Evolutionary conservation across 2,113 vertebrate species (phyloP), one percentile per base, ranked within the genome.

Genomic region (Otocyon megalotis): DNA sequence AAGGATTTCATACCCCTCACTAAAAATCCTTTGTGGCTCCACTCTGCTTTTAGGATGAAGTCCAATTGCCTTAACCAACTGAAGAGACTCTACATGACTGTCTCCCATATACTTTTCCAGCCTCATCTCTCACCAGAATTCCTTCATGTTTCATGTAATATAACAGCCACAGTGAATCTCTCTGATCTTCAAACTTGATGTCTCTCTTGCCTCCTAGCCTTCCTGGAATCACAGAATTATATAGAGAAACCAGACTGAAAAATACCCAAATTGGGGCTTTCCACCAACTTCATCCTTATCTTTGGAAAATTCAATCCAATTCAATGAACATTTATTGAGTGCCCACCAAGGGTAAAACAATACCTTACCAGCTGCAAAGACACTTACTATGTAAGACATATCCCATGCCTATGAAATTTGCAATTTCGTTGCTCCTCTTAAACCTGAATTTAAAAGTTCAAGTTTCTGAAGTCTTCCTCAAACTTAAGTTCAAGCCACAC

Each of bases 401-500:
- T 12, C 65, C 54, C 35, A 72, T 10, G 35, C 11, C n/a, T 67
- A 8, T 43, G 10, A 12, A 69, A 53, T 54, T 62, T 88, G 24
- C 32, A 65, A 62, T 94, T 53, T 84, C 54, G 53, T 19, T 48
- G 5, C 8, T 72, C 88, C 77, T 43, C 37, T 86, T 77, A 79
- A 83, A 62, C 1, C 67, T 93, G n/a, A 81, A 30, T 88, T 88
- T 79, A 90, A 74, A 87, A 69, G 43, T 56, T 94, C 35, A 93
- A 69, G 17, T 96, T 77, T 82, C 76, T 88, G 35, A 93, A 96
- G 81, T 71, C 28, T 83, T 96, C 67, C 43, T 79, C 77, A 71
- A 95, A 77, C 7, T 15, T 87, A 83, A 65, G 3, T 95, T 87
- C 79, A 92, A 77, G 48, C 8, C 53, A 89, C 14, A 85, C 58